A percentile compares a stretch with the other conserved stretches of the same genome.
These are phyloP conservation scores for Agriopis marginaria DNA, from an alignment of 2,888 invertebrate genomes.

Conservation along the genomic window DNA sequence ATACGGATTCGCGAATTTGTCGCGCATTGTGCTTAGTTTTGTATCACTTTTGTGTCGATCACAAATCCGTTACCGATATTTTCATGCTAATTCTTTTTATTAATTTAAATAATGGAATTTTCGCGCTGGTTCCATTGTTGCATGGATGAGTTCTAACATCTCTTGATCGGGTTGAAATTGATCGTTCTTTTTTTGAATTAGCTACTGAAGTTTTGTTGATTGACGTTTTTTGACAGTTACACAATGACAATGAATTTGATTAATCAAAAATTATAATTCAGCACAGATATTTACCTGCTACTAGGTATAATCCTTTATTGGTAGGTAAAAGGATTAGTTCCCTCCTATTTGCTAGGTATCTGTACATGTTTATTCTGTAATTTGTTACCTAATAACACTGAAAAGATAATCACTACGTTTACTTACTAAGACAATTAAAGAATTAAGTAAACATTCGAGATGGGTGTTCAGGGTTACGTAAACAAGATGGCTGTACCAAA, in stretches of 20 bases:
- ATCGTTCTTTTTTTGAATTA: slow-evolving; percentile 37
- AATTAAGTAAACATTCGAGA: too few species aligned
- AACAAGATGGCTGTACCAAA: too few species aligned
- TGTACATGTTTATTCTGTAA: too few species aligned
- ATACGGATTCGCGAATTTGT: slow-evolving; percentile 75
- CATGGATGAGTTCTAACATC: slow-evolving; percentile 40
- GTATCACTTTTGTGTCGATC: slow-evolving; percentile 51
- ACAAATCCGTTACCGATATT: slow-evolving; percentile 79
- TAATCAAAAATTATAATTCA: too few species aligned
- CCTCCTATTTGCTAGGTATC: too few species aligned
- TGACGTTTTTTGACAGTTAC: slow-evolving; percentile 23
- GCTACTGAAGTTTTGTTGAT: slow-evolving; percentile 15
- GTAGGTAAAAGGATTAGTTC: too few species aligned
- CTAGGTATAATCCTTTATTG: too few species aligned
- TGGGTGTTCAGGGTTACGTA: too few species aligned
- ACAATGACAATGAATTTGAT: slow-evolving; percentile 8
- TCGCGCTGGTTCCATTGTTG: slow-evolving; percentile 51
- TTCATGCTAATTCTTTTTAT: slow-evolving; percentile 73
- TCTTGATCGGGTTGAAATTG: slow-evolving; percentile 31
- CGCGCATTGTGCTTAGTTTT: slow-evolving; percentile 71
- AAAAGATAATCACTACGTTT: too few species aligned
- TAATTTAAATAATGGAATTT: slow-evolving; percentile 42
- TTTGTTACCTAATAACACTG: too few species aligned
- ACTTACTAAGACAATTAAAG: too few species aligned
- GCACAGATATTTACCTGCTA: neutral